Evolutionary conservation across 2,797 vertebrate genomes (phyloP), one percentile per base, ranked within the genome.

Genomic region (Remorina albescens): DNA sequence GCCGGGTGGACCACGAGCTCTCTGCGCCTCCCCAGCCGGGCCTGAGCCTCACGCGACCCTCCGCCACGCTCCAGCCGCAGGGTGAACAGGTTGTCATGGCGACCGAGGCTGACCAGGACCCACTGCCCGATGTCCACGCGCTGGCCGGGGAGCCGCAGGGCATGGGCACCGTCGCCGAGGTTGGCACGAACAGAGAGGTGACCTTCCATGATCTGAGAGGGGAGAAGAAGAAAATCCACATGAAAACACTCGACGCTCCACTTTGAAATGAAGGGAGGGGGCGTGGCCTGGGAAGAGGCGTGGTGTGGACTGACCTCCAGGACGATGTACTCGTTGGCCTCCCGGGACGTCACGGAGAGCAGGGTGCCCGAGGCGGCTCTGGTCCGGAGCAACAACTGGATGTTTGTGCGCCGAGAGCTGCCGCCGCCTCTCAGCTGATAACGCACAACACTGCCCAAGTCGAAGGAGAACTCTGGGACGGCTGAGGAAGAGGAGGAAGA

Each of bases 391-490:
- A 96, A 91, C 77, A 98, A 86, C 82, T 95, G 96, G 53, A 94
- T 28, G 53, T 66, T 86, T 6, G 95, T 96, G 71, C 71, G 93
- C 0, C 86, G 94, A 1, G 92, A 50, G 87, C 88, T 94, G 39
- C 88, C 71, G 4, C 73, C 88, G 6, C 89, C 94, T 90, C 95
- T 90, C 0, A 95, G 90, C 85, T 95, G 94, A 19, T 92, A 95
- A 34, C 92, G 93, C 32, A 96, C 86, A 62, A 94, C 65, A 39
- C 96, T 95, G 77, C 93, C 91, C 26, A 86, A 91, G 79, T 93
- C 95, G 10, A 98, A 96, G 39, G 95, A 96, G 93, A 96, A 97
- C 85, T 97, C 96, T 8, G 94, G 94, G 11, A 96, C 88, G 28
- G 78, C 96, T 97, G 88, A 16, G 36, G 50, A 1, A 6, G n/a